Evolutionary conservation across 2,797 vertebrate species (phyloP).

Genomic region (Heteromormyrus szaboi): DNA sequence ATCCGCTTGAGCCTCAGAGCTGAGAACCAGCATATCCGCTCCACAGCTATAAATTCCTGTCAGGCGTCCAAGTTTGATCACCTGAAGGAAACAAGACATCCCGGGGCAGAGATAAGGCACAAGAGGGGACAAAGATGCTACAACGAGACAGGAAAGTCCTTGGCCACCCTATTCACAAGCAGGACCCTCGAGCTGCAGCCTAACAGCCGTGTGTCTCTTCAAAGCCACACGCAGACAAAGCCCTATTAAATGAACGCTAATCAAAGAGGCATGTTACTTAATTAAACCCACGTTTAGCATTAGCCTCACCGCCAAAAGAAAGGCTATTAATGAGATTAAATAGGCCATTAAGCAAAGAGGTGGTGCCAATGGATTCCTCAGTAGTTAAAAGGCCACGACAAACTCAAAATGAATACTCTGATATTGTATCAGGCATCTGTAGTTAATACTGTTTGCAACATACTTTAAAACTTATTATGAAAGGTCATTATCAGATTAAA

Average conservation of each 20-base stretch:
- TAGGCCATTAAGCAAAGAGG: background rate
- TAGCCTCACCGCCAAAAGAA: background rate
- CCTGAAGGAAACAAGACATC: background rate
- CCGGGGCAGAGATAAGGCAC: background rate
- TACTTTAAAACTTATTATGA: background rate
- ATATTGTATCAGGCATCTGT: background rate
- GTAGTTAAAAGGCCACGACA: background rate
- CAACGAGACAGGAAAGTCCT: background rate
- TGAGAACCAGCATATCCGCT: background rate
- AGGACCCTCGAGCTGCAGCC: background rate
- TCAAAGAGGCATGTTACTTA: background rate
- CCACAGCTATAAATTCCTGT: background rate
- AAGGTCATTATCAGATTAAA: background rate
- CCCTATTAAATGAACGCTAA: background rate
- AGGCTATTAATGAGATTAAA: background rate
- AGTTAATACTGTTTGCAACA: background rate
- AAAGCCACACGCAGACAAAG: background rate
- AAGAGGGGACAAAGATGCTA: background rate
- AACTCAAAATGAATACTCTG: background rate
- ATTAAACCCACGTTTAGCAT: background rate
- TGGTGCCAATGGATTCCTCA: background rate
- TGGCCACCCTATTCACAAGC: background rate
- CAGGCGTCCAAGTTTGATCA: background rate
- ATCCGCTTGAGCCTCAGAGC: background rate
- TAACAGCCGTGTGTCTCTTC: background rate